Evolutionary conservation across 92 coral and sea anemone genomes (phyloP).

Genomic region (Ricordea florida): DNA sequence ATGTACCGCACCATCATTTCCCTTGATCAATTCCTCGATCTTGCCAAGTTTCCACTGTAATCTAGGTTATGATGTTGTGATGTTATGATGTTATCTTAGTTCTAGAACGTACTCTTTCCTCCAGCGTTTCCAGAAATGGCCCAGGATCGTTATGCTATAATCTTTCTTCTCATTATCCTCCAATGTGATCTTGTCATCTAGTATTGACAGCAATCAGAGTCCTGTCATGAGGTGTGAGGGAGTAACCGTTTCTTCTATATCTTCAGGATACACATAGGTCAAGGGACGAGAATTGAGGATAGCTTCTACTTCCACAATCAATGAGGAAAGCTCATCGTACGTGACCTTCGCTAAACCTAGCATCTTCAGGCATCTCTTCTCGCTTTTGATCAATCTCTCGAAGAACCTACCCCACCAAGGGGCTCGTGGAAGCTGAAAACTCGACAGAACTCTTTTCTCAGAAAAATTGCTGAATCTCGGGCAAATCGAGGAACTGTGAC

Average conservation of each 20-base stretch:
- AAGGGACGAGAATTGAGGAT: slow-evolving; percentile 67
- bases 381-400: slow-evolving; percentile 53
- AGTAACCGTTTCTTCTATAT: slow-evolving; percentile 53
- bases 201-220: slow-evolving; percentile 12
- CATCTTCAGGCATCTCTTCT: slow-evolving; percentile 51
- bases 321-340: slow-evolving; percentile 56
- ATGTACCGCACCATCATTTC: slow-evolving; percentile 12
- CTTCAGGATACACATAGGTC: slow-evolving; percentile 53
- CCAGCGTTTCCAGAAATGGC: slow-evolving; percentile 36
- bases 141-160: not conserved
- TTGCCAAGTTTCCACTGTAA: slow-evolving; percentile 12
- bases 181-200: not conserved
- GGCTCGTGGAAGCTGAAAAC: not conserved
- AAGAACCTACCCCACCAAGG: slow-evolving; percentile 54
- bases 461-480: not conserved
- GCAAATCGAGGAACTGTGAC: slow-evolving; percentile 9
- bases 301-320: slow-evolving; percentile 64
- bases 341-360: slow-evolving; percentile 51
- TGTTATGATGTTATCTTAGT: slow-evolving; percentile 12
- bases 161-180: not conserved
- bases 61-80: not conserved
- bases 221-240: slow-evolving; percentile 62
- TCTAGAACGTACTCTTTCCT: slow-evolving; percentile 18
- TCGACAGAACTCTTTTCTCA: slow-evolving; percentile 7
- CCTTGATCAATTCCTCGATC: slow-evolving; percentile 5